phyloP scores from a whole-genome alignment of 2,888 invertebrate genomes.

The Pyralis farinalis region DNA sequence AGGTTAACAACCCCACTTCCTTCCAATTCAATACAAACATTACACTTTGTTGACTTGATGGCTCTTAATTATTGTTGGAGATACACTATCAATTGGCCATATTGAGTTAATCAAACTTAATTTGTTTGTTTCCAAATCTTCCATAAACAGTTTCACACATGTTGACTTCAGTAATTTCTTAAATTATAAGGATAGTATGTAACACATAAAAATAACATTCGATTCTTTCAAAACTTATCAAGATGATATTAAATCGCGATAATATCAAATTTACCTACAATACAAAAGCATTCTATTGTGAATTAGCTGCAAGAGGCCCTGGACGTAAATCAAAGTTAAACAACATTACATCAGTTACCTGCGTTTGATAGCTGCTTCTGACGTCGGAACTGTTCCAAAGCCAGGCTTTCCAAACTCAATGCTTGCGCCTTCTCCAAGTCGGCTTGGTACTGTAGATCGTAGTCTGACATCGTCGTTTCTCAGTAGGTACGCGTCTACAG shows the following conservation, averaged over 20 bases:
- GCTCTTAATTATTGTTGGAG: slow-evolving; percentile 8
- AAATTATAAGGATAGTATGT: too few relatives aligned
- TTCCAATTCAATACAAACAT: slow-evolving; percentile 38
- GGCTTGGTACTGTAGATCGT: slow-evolving; percentile 91
- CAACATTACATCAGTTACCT: slow-evolving; percentile 70
- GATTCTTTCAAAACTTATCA: too few relatives aligned
- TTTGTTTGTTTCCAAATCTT: not conserved
- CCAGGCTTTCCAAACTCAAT: slow-evolving; percentile 91
- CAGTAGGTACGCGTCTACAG: slow-evolving; percentile 46
- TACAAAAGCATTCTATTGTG: too few relatives aligned
- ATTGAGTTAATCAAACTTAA: slow-evolving; percentile 11
- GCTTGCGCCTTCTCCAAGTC: slow-evolving; percentile 94
- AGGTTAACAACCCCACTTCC: slow-evolving; percentile 53
- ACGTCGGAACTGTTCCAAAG: slow-evolving; percentile 89
- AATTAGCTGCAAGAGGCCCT: too few relatives aligned
- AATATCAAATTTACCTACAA: too few relatives aligned
- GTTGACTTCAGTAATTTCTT: too few relatives aligned
- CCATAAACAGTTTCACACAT: too few relatives aligned
- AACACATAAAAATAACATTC: too few relatives aligned
- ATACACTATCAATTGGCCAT: slow-evolving; percentile 13
- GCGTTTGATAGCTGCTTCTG: slow-evolving; percentile 80
- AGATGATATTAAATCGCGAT: too few relatives aligned
- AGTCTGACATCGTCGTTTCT: slow-evolving; percentile 80
- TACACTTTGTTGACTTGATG: slow-evolving; percentile 15
- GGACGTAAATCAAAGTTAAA: too few relatives aligned